Evolutionary conservation across 2,888 invertebrate species (phyloP).

Genomic region (Agonopterix alstromeriana): DNA sequence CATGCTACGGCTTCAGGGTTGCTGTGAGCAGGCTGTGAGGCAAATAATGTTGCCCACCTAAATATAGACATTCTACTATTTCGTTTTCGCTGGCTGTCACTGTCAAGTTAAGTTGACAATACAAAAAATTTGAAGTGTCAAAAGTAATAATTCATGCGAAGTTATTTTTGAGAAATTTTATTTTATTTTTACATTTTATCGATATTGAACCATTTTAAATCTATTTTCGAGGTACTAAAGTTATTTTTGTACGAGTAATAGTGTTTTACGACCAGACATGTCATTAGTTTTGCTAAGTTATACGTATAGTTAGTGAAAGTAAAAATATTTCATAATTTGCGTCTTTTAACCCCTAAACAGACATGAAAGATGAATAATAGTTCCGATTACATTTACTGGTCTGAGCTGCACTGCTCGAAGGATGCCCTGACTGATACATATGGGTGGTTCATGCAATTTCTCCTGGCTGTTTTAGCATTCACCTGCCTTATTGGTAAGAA

Average conservation of each 20-base stretch:
- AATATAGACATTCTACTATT: no score
- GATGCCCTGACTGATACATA: slow-evolving; percentile 84
- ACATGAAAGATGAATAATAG: slow-evolving; percentile 67
- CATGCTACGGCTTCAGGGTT: no score
- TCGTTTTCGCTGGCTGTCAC: no score
- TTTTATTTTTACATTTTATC: not conserved
- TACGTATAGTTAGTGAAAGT: slow-evolving; percentile 2
- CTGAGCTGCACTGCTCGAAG: slow-evolving; percentile 79
- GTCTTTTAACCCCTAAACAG: slow-evolving; percentile 5
- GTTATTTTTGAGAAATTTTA: slow-evolving; percentile 1
- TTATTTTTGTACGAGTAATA: no score
- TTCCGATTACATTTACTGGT: slow-evolving; percentile 60
- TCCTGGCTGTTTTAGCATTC: slow-evolving; percentile 82
- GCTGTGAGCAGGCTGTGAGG: no score
- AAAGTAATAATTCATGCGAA: not conserved
- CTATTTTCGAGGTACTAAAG: no score
- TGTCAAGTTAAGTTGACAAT: no score
- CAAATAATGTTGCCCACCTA: no score
- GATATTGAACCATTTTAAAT: no score
- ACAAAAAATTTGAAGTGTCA: not conserved
- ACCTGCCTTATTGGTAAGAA: slow-evolving; percentile 81
- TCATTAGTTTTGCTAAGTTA: no score
- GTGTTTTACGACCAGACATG: no score
- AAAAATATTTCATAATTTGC: not conserved
- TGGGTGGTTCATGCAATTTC: slow-evolving; percentile 84